A percentile compares a stretch with the other conserved stretches of the same genome.
Evolutionary conservation across 1,140 invertebrate species (phyloP).

Genomic region (Teleogryllus occipitalis): DNA sequence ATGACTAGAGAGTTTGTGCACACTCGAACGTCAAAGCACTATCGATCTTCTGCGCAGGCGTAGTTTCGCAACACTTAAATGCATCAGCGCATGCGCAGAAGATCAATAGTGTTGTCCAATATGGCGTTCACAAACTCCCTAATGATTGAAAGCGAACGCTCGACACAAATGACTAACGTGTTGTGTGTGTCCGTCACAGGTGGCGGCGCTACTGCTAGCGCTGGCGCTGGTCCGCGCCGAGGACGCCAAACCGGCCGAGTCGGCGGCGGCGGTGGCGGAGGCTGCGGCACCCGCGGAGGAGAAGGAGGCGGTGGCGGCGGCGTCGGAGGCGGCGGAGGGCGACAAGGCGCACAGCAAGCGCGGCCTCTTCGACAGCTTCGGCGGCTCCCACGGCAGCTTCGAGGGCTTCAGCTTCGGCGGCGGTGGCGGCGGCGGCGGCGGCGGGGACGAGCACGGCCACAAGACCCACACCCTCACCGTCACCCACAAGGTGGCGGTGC

Average conservation of each 20-base stretch:
- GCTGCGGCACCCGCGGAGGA: background rate
- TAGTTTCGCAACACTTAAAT: no score
- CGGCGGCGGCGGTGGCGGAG: background rate
- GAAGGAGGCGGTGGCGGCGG: background rate
- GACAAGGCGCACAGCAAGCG: background rate
- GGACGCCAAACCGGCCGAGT: background rate
- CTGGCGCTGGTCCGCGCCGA: background rate
- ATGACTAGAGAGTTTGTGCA: no score
- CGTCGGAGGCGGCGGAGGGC: background rate
- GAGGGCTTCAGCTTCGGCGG: background rate
- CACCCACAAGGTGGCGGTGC: constrained; percentile 54
- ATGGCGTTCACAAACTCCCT: no score
- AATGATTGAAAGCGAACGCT: no score
- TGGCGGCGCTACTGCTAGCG: background rate
- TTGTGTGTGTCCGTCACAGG: background rate
- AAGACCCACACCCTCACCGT: constrained; percentile 59
- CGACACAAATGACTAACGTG: no score
- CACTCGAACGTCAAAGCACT: no score
- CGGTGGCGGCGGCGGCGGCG: background rate
- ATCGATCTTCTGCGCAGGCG: no score
- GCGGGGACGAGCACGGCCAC: constrained; percentile 35
- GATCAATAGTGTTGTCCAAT: no score
- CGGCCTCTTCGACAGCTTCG: constrained; percentile 9
- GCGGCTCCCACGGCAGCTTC: background rate
- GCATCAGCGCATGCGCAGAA: no score